Percentiles rank a stretch among this genome's conserved stretches.
phyloP scores from a whole-genome alignment of 2,113 vertebrate species.

The Corythornis cristatus region DNA sequence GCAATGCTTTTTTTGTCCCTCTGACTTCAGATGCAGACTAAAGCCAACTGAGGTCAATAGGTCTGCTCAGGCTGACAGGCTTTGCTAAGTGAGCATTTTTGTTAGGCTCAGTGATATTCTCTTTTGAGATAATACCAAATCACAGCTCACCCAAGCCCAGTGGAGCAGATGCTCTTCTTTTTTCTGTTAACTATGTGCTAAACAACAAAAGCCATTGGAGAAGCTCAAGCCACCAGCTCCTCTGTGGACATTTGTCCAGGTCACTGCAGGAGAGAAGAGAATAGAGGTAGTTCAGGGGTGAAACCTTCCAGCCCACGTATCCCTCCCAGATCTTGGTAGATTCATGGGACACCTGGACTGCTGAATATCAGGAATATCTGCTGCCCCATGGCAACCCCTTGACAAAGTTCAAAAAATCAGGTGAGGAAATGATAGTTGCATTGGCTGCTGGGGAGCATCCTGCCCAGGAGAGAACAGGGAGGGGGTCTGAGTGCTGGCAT shows the following conservation, averaged over 20 bases:
- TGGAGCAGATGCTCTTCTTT: not conserved
- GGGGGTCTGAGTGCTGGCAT: not conserved
- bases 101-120: not conserved
- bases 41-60: not conserved
- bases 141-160: not conserved
- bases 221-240: not conserved
- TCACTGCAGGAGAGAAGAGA: not conserved
- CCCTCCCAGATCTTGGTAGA: not conserved
- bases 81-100: not conserved
- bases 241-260: not conserved
- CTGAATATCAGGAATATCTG: not conserved
- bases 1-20: not conserved
- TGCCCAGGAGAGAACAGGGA: not conserved
- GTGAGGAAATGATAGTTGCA: not conserved
- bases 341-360: not conserved
- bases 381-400: not conserved
- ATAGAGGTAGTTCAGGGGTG: not conserved
- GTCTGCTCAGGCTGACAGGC: not conserved
- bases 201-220: not conserved
- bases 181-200: not conserved
- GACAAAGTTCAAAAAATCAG: not conserved
- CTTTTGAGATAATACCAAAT: not conserved
- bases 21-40: not conserved
- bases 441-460: not conserved
- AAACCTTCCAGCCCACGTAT: not conserved